Base-by-base conservation (phyloP, 2,113 vertebrate species). In the Megaceryle maxima region DNA sequence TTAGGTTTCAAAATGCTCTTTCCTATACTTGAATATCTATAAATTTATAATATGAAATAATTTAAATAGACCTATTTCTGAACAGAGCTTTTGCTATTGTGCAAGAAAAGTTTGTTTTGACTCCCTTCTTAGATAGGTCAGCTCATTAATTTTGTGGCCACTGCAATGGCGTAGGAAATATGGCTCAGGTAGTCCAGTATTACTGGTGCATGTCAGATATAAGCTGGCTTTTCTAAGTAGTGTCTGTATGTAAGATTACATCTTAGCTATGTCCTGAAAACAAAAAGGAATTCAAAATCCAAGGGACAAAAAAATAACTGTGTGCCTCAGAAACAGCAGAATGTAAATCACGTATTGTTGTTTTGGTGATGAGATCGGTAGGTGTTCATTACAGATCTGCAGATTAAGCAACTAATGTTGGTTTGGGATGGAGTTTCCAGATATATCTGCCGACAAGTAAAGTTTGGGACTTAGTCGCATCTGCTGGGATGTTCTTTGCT, bases 81-180 rank as follows among this genome's bases (percentile, higher is more conserved):
- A 69, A n/a, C 28, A 82, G 68, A 70, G 53, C 53, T 82, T 88
- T 87, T 2, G 10, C 35, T 83, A 16, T 75, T 92, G 80, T 76
- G 39, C 31, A 73, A 57, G n/a, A 73, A 50, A 88, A 94, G 57
- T 83, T 96, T 83, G 56, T 13, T 94, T 88, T 89, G 16, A 24
- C 10, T 96, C 66, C 53, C 13, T 84, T 72, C 64, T 96, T 50
- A 57, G 76, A 51, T 51, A 73, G 80, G 82, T 93, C 86, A 97
- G 83, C 83, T 94, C 74, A 76, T 94, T 94, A 87, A 94, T 94
- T 95, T 87, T 92, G 66, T 69, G 59, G 91, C 55, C 73, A 77
- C 90, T 93, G 66, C 39, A n/a, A 7, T 51, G 29, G 25, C 25
- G 14, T 41, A 66, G 67, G 60, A 84, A 89, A n/a, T 82, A 74